Evolutionary conservation across 2,113 vertebrate genomes (phyloP).

Genomic region (Pterocles orientalis): DNA sequence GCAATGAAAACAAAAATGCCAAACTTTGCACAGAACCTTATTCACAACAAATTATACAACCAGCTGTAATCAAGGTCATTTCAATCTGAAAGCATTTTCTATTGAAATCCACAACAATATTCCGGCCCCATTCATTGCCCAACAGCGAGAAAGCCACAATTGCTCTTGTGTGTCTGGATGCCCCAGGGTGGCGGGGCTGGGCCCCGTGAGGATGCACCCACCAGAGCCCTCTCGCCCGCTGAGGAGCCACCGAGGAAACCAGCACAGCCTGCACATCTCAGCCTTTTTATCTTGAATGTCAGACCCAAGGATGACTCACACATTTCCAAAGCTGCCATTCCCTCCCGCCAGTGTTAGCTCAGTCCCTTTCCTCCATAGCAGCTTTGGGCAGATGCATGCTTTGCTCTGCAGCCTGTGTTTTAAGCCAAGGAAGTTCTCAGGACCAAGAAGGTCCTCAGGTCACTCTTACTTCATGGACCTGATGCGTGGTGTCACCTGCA

Average conservation of each 20-base stretch:
- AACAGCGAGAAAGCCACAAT: not conserved
- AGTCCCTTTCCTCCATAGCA: not conserved
- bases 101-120: conserved; percentile 34
- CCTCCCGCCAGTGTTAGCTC: fast-evolving
- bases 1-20: not conserved
- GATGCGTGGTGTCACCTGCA: not conserved
- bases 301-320: not conserved
- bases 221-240: not conserved
- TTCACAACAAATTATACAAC: conserved; percentile 15
- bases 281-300: not conserved
- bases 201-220: not conserved
- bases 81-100: conserved; percentile 19
- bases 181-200: not conserved
- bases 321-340: not conserved
- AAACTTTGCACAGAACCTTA: conserved; percentile 1
- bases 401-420: not conserved
- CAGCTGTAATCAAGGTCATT: not conserved
- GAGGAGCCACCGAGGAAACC: not conserved
- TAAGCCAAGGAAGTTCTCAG: not conserved
- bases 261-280: conserved; percentile 9
- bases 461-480: not conserved
- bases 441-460: not conserved
- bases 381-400: fast-evolving
- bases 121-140: not conserved
- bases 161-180: not conserved